These are phyloP conservation scores for Coracias cyanogaster DNA, from an alignment of 2,797 vertebrate species.

Conservation along the genomic window DNA sequence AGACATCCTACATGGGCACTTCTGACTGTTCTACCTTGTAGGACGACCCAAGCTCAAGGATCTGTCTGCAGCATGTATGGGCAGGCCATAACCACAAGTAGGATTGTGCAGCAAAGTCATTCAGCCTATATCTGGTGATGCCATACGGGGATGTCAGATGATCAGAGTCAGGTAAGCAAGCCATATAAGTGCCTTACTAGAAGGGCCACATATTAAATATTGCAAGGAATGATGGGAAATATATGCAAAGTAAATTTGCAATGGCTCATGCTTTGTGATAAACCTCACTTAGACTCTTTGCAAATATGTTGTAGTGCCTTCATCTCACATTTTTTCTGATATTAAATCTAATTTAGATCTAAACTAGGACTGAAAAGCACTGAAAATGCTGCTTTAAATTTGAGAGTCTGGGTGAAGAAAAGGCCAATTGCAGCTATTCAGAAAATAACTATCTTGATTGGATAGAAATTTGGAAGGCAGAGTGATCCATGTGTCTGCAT, in stretches of 20 bases:
- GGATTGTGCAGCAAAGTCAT: background rate
- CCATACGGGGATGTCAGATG: background rate
- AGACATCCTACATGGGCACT: background rate
- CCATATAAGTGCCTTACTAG: background rate
- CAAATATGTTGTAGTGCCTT: background rate
- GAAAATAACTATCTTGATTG: background rate
- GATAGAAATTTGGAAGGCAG: background rate
- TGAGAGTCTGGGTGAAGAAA: background rate
- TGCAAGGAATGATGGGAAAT: background rate
- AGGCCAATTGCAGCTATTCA: background rate
- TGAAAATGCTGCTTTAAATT: background rate
- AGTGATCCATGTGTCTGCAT: background rate
- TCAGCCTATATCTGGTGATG: background rate
- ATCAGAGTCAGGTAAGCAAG: background rate
- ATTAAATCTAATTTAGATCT: background rate
- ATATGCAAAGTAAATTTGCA: background rate
- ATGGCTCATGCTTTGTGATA: background rate
- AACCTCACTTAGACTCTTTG: background rate
- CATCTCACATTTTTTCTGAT: background rate
- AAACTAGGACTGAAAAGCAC: background rate
- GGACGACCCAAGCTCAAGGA: background rate
- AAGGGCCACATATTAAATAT: background rate
- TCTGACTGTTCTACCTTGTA: background rate
- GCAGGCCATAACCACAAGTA: background rate
- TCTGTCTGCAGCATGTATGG: too few relatives aligned